Evolutionary conservation across 2,888 invertebrate genomes (phyloP).

Genomic region (Choristoneura rosaceana): DNA sequence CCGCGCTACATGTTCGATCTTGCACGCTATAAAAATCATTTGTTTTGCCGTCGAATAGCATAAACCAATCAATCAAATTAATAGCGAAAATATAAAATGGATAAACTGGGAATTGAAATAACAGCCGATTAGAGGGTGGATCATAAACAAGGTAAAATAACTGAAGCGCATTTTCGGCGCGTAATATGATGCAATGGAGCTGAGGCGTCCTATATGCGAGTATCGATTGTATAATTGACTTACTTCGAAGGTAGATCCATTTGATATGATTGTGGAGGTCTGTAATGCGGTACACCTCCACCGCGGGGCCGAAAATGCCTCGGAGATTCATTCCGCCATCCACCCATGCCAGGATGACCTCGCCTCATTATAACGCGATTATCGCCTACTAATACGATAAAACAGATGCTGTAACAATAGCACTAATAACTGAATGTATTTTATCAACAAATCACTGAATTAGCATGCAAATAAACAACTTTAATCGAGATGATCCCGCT

Average conservation of each 20-base stretch:
- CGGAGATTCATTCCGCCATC: slow-evolving; percentile 77
- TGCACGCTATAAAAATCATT: neutral
- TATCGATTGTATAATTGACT: slow-evolving; percentile 33
- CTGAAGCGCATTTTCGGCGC: slow-evolving; percentile 55
- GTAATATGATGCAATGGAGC: slow-evolving; percentile 55
- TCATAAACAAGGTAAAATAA: slow-evolving; percentile 17
- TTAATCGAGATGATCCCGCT: slow-evolving; percentile 63
- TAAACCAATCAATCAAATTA: neutral
- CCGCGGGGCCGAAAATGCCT: slow-evolving; percentile 74
- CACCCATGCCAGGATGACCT: slow-evolving; percentile 76
- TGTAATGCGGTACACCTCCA: slow-evolving; percentile 65
- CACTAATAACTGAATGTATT: slow-evolving; percentile 37
- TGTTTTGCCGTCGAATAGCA: neutral
- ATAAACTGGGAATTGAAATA: neutral
- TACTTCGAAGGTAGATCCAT: slow-evolving; percentile 63
- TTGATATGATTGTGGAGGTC: slow-evolving; percentile 61
- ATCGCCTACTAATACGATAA: slow-evolving; percentile 61
- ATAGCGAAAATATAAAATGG: neutral
- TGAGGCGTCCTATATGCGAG: neutral
- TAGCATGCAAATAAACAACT: slow-evolving; percentile 51
- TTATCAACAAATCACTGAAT: slow-evolving; percentile 25
- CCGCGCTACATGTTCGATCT: slow-evolving; percentile 6
- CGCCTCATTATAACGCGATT: slow-evolving; percentile 74
- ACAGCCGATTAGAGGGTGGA: neutral
- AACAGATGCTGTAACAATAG: slow-evolving; percentile 38